phyloP scores from a whole-genome alignment of 2,888 invertebrate genomes.

The Julus scanicus region DNA sequence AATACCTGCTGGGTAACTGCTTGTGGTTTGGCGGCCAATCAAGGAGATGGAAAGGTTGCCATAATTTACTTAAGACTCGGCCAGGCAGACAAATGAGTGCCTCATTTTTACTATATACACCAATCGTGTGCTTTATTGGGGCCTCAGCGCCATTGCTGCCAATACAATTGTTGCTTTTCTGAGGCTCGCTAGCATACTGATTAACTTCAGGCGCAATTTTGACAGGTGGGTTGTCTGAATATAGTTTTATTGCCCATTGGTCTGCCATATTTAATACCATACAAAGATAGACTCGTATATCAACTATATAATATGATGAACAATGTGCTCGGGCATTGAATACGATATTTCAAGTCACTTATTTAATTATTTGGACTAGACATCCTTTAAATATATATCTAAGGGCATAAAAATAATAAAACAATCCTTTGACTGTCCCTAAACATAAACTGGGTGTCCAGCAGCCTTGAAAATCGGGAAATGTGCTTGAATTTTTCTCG shows the following conservation, averaged over 20 bases:
- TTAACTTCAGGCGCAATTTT: background rate
- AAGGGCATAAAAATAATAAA: too few relatives aligned
- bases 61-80: conserved; percentile 43
- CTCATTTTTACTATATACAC: background rate
- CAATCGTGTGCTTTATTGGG: background rate
- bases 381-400: too few relatives aligned
- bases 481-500: too few relatives aligned
- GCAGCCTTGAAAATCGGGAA: too few relatives aligned
- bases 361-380: too few relatives aligned
- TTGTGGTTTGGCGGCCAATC: conserved; percentile 47
- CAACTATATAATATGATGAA: background rate
- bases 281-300: background rate
- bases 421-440: too few relatives aligned
- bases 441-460: too few relatives aligned
- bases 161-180: background rate
- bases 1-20: conserved; percentile 47
- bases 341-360: too few relatives aligned
- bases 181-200: background rate
- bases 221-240: conserved; percentile 1
- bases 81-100: conserved; percentile 40
- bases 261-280: conserved; percentile 5
- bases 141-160: background rate
- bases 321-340: too few relatives aligned
- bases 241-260: background rate
- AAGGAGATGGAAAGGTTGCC: conserved; percentile 47